A percentile compares a stretch with the other conserved stretches of the same genome.
phyloP scores from a whole-genome alignment of 1,140 invertebrate genomes.

The Subanguina moxae region DNA sequence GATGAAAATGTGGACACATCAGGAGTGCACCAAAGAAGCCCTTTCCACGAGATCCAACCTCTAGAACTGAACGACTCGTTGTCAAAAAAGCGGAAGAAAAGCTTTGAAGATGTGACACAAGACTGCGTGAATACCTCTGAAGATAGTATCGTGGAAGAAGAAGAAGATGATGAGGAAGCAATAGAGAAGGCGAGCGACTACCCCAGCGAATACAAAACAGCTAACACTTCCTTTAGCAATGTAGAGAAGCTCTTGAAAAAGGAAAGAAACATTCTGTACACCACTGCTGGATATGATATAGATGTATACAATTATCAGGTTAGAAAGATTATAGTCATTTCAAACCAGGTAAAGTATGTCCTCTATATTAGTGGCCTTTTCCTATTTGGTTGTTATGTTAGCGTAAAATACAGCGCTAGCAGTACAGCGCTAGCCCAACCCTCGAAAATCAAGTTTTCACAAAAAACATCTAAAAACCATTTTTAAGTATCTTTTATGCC shows the following conservation, averaged over 20 bases:
- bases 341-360: no score
- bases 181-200: background rate
- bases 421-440: no score
- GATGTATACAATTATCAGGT: conserved; percentile 1
- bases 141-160: background rate
- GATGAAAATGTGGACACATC: background rate
- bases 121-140: background rate
- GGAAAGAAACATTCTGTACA: background rate
- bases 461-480: no score
- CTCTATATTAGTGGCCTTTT: no score
- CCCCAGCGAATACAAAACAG: background rate
- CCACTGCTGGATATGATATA: background rate
- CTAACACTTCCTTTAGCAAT: background rate
- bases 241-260: background rate
- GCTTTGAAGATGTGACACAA: background rate
- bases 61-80: no score
- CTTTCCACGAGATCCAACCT: no score
- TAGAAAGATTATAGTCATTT: background rate
- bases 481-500: no score
- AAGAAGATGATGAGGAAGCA: background rate
- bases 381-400: no score
- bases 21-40: background rate
- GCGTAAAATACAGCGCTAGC: no score
- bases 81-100: no score
- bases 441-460: no score